A percentile compares a stretch with the other conserved stretches of the same genome.
Evolutionary conservation across 2,888 invertebrate genomes (phyloP).

Genomic region (Diadromus collaris): DNA sequence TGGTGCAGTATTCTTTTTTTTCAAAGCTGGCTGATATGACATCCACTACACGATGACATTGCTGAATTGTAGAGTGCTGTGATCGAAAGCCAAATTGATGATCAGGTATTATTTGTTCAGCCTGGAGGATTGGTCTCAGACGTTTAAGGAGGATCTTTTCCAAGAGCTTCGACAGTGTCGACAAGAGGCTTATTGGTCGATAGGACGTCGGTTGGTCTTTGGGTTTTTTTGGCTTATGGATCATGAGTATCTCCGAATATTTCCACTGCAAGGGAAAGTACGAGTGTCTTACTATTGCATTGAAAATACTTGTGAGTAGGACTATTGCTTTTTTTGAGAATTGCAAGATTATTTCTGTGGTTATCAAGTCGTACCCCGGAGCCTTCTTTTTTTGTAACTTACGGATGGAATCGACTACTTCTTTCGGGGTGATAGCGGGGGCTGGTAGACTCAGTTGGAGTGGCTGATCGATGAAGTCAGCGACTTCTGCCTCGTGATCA

Average conservation of each 20-base stretch:
- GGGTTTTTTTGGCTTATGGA: constrained; percentile 64
- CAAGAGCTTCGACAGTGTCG: neutral
- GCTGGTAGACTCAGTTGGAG: neutral
- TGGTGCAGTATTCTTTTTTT: constrained; percentile 59
- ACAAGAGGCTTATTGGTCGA: constrained; percentile 10
- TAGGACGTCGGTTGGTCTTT: constrained; percentile 3
- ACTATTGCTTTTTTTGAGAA: constrained; percentile 63
- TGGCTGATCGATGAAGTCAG: neutral
- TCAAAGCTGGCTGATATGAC: constrained; percentile 57
- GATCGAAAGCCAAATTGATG: neutral
- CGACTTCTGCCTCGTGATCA: neutral
- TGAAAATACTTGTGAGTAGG: constrained; percentile 64
- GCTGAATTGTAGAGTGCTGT: constrained; percentile 48
- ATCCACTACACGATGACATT: constrained; percentile 58
- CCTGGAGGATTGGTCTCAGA: constrained; percentile 2
- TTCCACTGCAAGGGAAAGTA: constrained; percentile 69
- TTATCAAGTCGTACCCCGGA: constrained; percentile 67
- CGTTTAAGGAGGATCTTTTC: constrained; percentile 12
- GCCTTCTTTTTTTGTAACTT: constrained; percentile 39
- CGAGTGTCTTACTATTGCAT: constrained; percentile 63
- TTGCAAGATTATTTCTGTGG: constrained; percentile 61
- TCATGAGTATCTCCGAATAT: constrained; percentile 52
- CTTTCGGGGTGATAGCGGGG: constrained; percentile 10
- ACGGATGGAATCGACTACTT: constrained; percentile 5
- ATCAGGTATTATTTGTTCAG: too few species aligned